Base-by-base conservation (phyloP, 2,797 vertebrate species). In the Phataginus tricuspis region DNA sequence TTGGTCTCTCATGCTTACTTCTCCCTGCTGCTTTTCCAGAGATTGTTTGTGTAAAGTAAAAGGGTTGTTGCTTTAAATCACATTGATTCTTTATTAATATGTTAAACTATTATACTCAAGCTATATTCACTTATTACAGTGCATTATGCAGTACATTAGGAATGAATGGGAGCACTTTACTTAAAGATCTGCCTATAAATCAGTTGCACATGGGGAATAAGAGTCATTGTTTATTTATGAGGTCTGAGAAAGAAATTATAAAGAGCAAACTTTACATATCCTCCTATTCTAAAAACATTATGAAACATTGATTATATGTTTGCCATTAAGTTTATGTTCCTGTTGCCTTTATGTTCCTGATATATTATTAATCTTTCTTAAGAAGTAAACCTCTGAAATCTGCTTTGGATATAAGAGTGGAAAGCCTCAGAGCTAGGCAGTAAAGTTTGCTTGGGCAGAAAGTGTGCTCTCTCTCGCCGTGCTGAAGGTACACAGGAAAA, bases 251-350 rank as follows among this genome's bases (percentile, higher is more conserved):
- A 93, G 83, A 89, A 96, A 96, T 97, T 90, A 95, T 37, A 84
- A 89, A 55, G 64, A 92, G 37, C 18, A 42, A 64, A 93, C 4
- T 77, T 97, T 90, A 92, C 39, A 18, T 57, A 83, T 39, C 51
- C 59, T 94, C 63, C 63, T 90, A 64, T 92, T 97, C 87, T 90
- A 64, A 96, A 97, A 97, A 94, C 96, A 96, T 96, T 93, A 96
- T 97, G 85, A 98, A 97, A 98, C 95, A 96, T 94, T 97, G 91
- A 97, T 97, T 94, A 80, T 80, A 93, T 93, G 77, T 94, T 97
- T 96, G 77, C 78, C 53, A 63, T 96, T 82, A 97, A 75, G 42
- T 97, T 94, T 91, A 94, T 95, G 86, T 29, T 63, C 80, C 68
- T 68, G 27, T 90, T 96, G 89, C 77, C 86, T 91, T 61, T 64